Conservation (phyloP, 2,888 invertebrate species). For the Adelognathus sp. region DNA sequence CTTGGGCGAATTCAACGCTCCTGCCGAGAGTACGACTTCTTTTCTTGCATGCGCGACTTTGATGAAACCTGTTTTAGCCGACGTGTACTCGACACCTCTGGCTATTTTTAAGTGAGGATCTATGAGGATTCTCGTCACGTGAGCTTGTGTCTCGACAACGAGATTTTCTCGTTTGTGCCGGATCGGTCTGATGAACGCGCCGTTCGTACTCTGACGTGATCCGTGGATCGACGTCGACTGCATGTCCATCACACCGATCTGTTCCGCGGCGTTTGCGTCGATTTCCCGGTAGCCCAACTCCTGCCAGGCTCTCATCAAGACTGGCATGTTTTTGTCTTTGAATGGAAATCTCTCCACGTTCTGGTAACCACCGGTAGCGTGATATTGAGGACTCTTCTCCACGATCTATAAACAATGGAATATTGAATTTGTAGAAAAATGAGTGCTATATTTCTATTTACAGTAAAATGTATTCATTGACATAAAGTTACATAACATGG, state of each 20-base stretch:
- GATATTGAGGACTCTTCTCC: constrained; percentile 82
- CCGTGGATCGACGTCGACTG: constrained; percentile 86
- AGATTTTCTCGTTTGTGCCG: constrained; percentile 81
- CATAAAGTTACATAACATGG: too few relatives aligned
- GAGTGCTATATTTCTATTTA: too few relatives aligned
- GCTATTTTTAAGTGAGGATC: constrained; percentile 80
- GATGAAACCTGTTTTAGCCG: constrained; percentile 71
- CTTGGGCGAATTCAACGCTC: too few relatives aligned
- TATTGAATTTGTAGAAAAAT: too few relatives aligned
- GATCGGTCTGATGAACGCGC: constrained; percentile 87
- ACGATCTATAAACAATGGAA: constrained; percentile 67
- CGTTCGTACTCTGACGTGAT: constrained; percentile 84
- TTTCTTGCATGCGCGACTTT: constrained; percentile 78
- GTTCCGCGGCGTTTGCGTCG: constrained; percentile 84
- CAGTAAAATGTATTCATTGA: too few relatives aligned
- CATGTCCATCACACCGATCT: constrained; percentile 85
- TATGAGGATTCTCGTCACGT: constrained; percentile 82
- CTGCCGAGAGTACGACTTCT: too few relatives aligned
- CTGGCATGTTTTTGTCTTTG: constrained; percentile 83
- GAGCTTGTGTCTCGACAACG: constrained; percentile 80
- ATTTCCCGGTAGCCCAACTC: constrained; percentile 84
- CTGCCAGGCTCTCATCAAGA: constrained; percentile 84
- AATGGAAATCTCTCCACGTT: too few relatives aligned
- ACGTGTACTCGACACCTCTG: constrained; percentile 79
- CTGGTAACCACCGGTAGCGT: constrained; percentile 85